Percentiles rank a stretch among this genome's conserved stretches.
Evolutionary conservation across 2,113 vertebrate species (phyloP).

Genomic region (Corythaeola cristata): DNA sequence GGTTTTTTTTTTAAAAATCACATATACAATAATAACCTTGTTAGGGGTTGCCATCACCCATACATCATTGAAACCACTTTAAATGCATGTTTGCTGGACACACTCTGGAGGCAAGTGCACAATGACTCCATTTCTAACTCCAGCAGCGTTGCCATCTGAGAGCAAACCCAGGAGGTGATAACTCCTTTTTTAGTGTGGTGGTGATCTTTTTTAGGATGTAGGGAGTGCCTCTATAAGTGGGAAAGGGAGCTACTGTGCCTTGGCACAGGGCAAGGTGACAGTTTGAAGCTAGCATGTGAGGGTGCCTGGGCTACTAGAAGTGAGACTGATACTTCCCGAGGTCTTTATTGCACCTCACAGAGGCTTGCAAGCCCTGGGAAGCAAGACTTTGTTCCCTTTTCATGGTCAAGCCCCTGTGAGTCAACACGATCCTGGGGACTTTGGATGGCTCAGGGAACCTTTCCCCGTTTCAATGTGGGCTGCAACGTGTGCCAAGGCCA

Average conservation of each 20-base stretch:
- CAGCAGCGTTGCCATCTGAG: fast-evolving
- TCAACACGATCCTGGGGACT: neutral
- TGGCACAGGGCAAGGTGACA: neutral
- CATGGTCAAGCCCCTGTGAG: neutral
- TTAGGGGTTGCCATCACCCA: neutral
- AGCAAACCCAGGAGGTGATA: neutral
- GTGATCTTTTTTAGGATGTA: neutral
- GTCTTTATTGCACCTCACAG: neutral
- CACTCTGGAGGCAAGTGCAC: neutral
- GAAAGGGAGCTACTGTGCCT: neutral
- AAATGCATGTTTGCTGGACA: neutral
- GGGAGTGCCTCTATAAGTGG: neutral
- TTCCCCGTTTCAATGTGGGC: neutral
- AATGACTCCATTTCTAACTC: neutral
- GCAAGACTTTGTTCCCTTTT: neutral
- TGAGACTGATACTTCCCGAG: neutral
- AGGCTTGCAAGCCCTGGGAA: neutral
- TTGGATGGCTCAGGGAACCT: neutral
- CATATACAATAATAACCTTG: fast-evolving
- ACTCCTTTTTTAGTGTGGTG: neutral
- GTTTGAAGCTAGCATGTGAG: neutral
- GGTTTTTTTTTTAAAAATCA: too few relatives aligned
- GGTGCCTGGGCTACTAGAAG: neutral
- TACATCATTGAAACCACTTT: neutral
- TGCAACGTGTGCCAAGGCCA: neutral